Percentiles rank a stretch among this genome's conserved stretches.
Conservation (phyloP, 2,113 vertebrate species). For the Cepphus grylle region DNA sequence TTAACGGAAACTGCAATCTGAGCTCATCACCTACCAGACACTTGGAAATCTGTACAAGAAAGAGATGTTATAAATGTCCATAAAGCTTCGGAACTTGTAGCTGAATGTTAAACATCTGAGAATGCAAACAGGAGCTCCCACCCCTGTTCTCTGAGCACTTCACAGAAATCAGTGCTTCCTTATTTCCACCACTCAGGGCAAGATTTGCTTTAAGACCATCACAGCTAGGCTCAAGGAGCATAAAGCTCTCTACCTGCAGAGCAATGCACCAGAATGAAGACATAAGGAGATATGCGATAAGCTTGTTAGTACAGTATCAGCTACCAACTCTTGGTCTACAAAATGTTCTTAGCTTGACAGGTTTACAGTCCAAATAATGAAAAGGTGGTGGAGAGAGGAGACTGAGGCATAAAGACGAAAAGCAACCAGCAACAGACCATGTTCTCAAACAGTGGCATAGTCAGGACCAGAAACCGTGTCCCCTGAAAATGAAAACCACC, state of each 20-base stretch:
- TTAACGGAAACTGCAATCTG: not conserved
- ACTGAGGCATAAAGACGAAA: not conserved
- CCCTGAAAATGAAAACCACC: not conserved
- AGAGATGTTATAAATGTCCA: not conserved
- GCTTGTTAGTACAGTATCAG: not conserved
- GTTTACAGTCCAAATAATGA: not conserved
- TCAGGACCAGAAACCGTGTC: not conserved
- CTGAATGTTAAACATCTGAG: not conserved
- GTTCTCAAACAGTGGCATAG: not conserved
- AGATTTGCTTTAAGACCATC: not conserved
- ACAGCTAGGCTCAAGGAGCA: not conserved
- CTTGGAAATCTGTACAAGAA: not conserved
- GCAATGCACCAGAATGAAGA: not conserved
- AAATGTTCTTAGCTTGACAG: not conserved
- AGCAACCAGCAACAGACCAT: not conserved
- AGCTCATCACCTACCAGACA: not conserved
- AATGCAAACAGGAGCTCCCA: not conserved
- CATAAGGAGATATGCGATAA: not conserved
- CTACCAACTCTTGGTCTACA: not conserved
- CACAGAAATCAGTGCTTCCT: not conserved
- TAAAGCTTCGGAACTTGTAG: not conserved
- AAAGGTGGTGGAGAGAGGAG: not conserved
- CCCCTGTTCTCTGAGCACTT: not conserved
- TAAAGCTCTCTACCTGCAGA: not conserved
- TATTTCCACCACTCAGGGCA: not conserved